Percentiles rank a stretch among this genome's conserved stretches.
phyloP scores from a whole-genome alignment of 2,888 invertebrate genomes.

The Polylopha cassiicola region DNA sequence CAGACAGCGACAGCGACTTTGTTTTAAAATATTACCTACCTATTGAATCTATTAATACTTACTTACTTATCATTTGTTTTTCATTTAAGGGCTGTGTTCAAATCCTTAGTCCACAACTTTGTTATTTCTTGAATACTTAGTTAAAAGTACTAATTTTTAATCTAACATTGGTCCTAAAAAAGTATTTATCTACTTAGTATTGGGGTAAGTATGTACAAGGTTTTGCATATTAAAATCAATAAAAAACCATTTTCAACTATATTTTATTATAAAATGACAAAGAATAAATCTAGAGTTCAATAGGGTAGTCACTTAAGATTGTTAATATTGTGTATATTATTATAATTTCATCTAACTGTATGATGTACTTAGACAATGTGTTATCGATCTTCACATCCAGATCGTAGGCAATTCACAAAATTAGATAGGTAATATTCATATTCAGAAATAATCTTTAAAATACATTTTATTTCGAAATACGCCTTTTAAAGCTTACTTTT shows the following conservation, averaged over 20 bases:
- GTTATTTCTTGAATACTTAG: no score
- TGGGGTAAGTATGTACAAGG: neutral
- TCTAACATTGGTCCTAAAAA: no score
- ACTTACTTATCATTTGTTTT: no score
- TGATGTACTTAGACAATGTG: conserved; percentile 43
- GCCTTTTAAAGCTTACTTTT: conserved; percentile 56
- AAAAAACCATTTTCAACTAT: conserved; percentile 65
- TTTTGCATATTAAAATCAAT: conserved; percentile 28
- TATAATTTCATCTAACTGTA: conserved; percentile 62
- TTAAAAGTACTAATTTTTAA: no score
- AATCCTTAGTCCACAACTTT: no score
- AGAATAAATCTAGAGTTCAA: conserved; percentile 83
- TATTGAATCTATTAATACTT: no score
- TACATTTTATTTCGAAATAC: conserved; percentile 52
- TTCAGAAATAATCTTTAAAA: conserved; percentile 52
- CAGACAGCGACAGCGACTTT: no score
- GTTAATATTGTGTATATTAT: conserved; percentile 65
- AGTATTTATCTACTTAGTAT: no score
- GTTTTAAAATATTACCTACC: no score
- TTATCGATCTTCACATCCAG: conserved; percentile 32
- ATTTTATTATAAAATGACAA: conserved; percentile 85
- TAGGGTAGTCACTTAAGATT: conserved; percentile 71
- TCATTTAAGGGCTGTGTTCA: no score
- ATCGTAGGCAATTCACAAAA: conserved; percentile 47
- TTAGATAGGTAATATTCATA: conserved; percentile 45